Evolutionary conservation across 2,888 invertebrate species (phyloP), one percentile per base, ranked within the genome.

Genomic region (Dinocampus coccinellae): DNA sequence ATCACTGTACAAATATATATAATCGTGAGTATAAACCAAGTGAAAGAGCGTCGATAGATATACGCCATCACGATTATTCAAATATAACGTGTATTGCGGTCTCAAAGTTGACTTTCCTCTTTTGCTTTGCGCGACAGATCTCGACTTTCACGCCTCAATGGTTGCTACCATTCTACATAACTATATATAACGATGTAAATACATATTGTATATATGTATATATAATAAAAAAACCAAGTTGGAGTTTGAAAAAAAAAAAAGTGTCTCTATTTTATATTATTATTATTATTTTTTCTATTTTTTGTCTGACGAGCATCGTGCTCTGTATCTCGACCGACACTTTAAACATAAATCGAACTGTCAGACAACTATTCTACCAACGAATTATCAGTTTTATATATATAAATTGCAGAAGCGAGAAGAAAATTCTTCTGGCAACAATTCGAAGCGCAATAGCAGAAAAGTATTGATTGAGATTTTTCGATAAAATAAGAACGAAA

Each of bases 1-100:
- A n/a, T n/a, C n/a, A n/a, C n/a, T n/a, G n/a, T n/a, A n/a, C n/a
- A n/a, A 16, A 7, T 47, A n/a, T 47, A 47, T 47, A n/a, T 47
- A n/a, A 67, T 74, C 74, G 9, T 47, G 16, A 16, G 9, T 47
- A n/a, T 20, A 47, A 47, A 69, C 73, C 77, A 10, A 26, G 55
- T 53, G 53, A 69, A 63, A 24, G 63, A 63, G 63, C 47, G 11
- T 53, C 64, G 36, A n/a, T 6, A 16, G 47, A 47, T 47, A 47
- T 47, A n/a, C 11, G 60, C 26, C 62, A 47, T 62, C 53, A 34
- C 72, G 63, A 69, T 73, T 71, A 22, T 62, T 62, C 72, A 66
- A 29, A 70, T 55, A 70, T 55, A 53, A n/a, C 63, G 69, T 62
- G 26, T 63, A 36, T 65, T 61, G 10, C 63, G 29, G 55, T 67